Conservation (phyloP, 2,888 invertebrate species). For the Galeruca laticollis region DNA sequence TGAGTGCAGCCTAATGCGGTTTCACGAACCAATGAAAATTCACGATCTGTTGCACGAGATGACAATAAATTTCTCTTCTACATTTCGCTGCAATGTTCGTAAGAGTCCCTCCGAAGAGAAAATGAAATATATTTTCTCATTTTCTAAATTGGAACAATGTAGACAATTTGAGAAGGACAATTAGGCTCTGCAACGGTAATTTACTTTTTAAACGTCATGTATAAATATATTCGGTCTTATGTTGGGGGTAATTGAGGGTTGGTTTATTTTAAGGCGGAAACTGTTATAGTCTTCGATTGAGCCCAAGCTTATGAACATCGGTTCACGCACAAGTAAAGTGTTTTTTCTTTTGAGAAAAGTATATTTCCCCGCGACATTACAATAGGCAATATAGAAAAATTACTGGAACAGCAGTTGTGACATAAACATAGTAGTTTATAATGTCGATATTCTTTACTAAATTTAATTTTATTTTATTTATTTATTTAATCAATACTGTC, state of each 20-base stretch:
- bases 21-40: neutral
- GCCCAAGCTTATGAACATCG: too few species aligned
- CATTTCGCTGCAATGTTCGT: neutral
- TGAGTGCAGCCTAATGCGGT: neutral
- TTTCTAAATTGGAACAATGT: neutral
- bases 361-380: too few species aligned
- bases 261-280: neutral
- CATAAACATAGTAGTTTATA: too few species aligned
- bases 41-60: neutral
- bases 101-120: neutral
- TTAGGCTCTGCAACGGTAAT: neutral
- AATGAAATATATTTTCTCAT: conserved; percentile 2
- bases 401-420: too few species aligned
- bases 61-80: neutral
- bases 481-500: too few species aligned
- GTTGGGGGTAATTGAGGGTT: conserved; percentile 6
- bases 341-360: too few species aligned
- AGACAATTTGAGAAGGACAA: conserved; percentile 3
- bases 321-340: too few species aligned
- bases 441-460: too few species aligned
- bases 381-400: too few species aligned
- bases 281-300: too few species aligned
- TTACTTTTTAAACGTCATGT: conserved; percentile 6
- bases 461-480: too few species aligned
- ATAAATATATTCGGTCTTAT: neutral